Percentiles rank a stretch among this genome's conserved stretches.
phyloP scores from a whole-genome alignment of 2,113 vertebrate genomes.

The Poecilia latipinna region DNA sequence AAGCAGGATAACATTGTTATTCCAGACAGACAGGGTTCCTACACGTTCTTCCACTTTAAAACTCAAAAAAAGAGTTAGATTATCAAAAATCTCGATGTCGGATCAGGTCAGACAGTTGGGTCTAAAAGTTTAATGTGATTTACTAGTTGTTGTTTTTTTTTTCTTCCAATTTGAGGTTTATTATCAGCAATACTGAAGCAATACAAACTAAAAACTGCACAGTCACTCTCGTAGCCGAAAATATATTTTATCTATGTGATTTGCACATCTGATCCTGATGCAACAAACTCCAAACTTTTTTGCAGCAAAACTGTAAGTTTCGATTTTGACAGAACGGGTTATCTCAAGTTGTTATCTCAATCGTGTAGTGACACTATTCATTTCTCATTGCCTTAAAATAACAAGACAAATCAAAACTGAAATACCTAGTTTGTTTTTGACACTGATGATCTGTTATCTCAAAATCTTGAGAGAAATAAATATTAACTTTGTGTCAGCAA shows the following conservation, averaged over 20 bases:
- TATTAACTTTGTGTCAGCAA: no score
- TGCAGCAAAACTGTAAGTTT: neutral
- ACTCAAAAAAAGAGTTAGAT: neutral
- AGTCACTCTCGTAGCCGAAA: neutral
- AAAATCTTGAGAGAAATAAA: neutral
- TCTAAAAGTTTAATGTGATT: neutral
- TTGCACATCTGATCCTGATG: neutral
- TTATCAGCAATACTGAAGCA: neutral
- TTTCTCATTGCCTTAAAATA: neutral
- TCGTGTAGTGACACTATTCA: neutral
- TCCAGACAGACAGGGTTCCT: slow-evolving; percentile 9
- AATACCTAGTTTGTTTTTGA: no score
- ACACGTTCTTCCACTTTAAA: neutral
- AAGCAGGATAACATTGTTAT: slow-evolving; percentile 62
- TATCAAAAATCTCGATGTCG: neutral
- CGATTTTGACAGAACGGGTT: neutral
- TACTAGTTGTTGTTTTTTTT: no score
- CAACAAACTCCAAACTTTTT: neutral
- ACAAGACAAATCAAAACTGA: neutral
- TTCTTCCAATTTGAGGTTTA: neutral
- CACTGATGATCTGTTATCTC: neutral
- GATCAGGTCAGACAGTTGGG: neutral
- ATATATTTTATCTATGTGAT: neutral
- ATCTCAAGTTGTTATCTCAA: neutral
- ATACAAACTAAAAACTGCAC: neutral